phyloP scores from a whole-genome alignment of 1,140 invertebrate genomes.

The Nasonia giraulti region DNA sequence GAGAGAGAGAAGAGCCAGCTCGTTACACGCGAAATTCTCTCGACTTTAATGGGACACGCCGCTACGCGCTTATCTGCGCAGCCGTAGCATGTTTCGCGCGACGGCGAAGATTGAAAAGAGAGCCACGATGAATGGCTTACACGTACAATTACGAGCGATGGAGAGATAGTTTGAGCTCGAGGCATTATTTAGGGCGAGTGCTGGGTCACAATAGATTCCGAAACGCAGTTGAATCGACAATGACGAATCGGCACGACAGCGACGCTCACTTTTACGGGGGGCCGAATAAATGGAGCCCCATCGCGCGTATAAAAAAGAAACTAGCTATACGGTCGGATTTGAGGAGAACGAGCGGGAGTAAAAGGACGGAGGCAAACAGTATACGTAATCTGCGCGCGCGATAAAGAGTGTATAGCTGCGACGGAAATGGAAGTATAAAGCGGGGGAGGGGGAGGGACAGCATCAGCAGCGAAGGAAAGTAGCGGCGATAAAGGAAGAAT shows the following conservation, averaged over 20 bases:
- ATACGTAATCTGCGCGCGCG: background rate
- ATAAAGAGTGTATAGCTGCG: background rate
- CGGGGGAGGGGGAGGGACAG: too few species aligned
- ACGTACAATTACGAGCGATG: background rate
- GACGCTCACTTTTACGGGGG: too few species aligned
- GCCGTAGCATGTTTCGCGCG: too few species aligned
- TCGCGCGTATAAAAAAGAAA: too few species aligned
- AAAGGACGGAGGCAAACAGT: background rate
- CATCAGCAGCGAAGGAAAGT: background rate
- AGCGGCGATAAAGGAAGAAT: constrained; percentile 27
- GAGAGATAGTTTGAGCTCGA: background rate
- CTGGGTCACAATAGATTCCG: too few species aligned
- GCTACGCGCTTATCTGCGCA: too few species aligned
- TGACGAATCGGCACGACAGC: background rate
- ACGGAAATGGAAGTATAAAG: background rate
- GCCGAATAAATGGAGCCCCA: too few species aligned
- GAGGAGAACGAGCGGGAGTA: background rate
- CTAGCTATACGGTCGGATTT: background rate
- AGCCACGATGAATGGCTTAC: background rate
- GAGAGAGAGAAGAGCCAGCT: background rate
- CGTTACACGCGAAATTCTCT: background rate
- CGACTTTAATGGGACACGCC: background rate
- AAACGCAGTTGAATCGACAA: too few species aligned
- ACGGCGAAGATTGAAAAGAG: too few species aligned
- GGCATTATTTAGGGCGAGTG: too few species aligned